Percentiles rank a stretch among this genome's conserved stretches.
Conservation (phyloP, 1,140 invertebrate species). For the Caenorhabditis elegans region DNA sequence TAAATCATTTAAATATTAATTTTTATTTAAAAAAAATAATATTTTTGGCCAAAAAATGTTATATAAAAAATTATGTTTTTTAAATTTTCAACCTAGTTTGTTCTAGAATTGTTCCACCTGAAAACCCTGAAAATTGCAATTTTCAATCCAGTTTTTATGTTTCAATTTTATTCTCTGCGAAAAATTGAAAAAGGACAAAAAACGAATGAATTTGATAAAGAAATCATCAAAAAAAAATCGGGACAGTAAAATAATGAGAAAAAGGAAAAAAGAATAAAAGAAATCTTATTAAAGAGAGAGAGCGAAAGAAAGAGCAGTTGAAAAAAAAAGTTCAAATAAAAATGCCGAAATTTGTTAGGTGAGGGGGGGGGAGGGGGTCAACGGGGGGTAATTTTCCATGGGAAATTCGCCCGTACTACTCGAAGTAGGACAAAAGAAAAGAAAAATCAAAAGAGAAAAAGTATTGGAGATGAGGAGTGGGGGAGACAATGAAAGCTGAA, state of each 20-base stretch:
- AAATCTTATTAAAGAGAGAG: background rate
- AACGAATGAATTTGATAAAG: no score
- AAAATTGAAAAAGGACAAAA: background rate
- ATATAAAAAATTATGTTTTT: no score
- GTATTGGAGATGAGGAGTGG: no score
- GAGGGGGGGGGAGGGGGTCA: background rate
- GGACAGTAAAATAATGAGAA: background rate
- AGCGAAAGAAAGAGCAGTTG: background rate
- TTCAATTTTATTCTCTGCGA: background rate
- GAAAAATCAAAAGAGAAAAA: no score
- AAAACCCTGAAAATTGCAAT: no score
- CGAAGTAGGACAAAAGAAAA: background rate
- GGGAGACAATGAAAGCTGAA: slow-evolving; percentile 26
- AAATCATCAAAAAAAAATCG: background rate
- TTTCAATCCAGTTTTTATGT: no score
- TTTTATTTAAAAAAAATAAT: no score
- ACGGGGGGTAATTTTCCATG: background rate
- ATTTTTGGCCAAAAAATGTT: no score
- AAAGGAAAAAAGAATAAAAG: background rate
- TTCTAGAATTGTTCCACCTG: no score
- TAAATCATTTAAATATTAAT: no score
- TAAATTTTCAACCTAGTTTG: no score
- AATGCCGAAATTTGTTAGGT: slow-evolving; percentile 4
- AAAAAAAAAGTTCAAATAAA: background rate
- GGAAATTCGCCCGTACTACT: background rate